A percentile compares a stretch with the other conserved stretches of the same genome.
Conservation (phyloP, 2,797 vertebrate genomes). For the Gymnopithys bicolor region DNA sequence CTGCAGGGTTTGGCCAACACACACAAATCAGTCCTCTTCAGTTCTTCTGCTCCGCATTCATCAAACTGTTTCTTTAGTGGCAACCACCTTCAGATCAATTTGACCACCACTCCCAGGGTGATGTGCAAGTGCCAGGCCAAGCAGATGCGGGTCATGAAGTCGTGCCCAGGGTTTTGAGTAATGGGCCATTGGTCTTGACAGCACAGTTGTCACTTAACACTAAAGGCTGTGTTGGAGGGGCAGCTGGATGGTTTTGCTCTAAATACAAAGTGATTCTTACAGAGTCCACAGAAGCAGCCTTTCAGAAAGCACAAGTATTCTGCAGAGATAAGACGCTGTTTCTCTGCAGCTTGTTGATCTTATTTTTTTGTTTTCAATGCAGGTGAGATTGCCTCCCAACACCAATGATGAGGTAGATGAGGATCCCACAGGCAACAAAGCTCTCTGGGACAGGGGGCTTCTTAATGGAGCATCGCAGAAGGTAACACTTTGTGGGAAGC, state of each 20-base stretch:
- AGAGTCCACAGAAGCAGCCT: neutral
- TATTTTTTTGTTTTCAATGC: neutral
- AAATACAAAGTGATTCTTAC: neutral
- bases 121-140: neutral
- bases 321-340: neutral
- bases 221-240: neutral
- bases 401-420: slow-evolving; percentile 98
- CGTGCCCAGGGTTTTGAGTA: neutral
- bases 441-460: slow-evolving; percentile 96
- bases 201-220: rapidly evolving
- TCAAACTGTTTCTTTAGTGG: neutral
- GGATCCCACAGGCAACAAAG: slow-evolving; percentile 98
- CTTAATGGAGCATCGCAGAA: slow-evolving; percentile 98
- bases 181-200: neutral
- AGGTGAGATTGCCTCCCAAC: slow-evolving; percentile 96
- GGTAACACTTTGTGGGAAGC: slow-evolving; percentile 74
- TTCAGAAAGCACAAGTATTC: neutral
- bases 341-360: neutral
- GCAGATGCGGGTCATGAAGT: neutral
- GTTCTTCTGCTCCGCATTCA: neutral
- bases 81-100: neutral
- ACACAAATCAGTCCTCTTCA: neutral
- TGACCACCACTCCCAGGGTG: neutral
- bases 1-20: neutral
- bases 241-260: neutral